phyloP scores from a whole-genome alignment of 1,140 invertebrate genomes.

The Nebria ingens region DNA sequence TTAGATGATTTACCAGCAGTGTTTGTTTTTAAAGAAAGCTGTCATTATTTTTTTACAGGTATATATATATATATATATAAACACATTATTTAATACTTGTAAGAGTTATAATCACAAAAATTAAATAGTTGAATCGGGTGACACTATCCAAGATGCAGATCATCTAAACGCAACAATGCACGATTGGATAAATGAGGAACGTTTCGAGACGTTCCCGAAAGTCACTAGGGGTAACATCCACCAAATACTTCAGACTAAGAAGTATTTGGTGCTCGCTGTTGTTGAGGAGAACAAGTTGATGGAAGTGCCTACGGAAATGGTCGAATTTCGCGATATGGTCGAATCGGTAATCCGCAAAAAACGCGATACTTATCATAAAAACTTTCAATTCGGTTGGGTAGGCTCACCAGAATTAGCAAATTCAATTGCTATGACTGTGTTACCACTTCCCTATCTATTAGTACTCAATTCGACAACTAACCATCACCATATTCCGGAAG shows the following conservation, averaged over 20 bases:
- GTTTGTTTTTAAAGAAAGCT: slow-evolving; percentile 77
- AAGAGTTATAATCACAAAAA: slow-evolving; percentile 12
- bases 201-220: slow-evolving; percentile 85
- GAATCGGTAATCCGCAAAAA: slow-evolving; percentile 70
- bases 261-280: slow-evolving; percentile 76
- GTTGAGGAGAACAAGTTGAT: slow-evolving; percentile 80
- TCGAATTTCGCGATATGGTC: slow-evolving; percentile 75
- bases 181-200: slow-evolving; percentile 81
- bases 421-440: slow-evolving; percentile 75
- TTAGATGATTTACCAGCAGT: slow-evolving; percentile 55
- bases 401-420: slow-evolving; percentile 78
- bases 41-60: slow-evolving; percentile 62
- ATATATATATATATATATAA: too few relatives aligned
- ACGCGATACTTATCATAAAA: slow-evolving; percentile 63
- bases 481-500: slow-evolving; percentile 81
- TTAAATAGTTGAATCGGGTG: slow-evolving; percentile 14
- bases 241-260: slow-evolving; percentile 71
- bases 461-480: slow-evolving; percentile 83
- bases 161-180: slow-evolving; percentile 56
- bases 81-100: slow-evolving; percentile 3
- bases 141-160: slow-evolving; percentile 34
- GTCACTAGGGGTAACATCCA: slow-evolving; percentile 74
- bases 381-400: slow-evolving; percentile 90
- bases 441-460: slow-evolving; percentile 75
- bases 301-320: slow-evolving; percentile 68